Percentiles rank a stretch among this genome's conserved stretches.
Conservation (phyloP, 2,113 vertebrate genomes). For the Ceratotherium simum region DNA sequence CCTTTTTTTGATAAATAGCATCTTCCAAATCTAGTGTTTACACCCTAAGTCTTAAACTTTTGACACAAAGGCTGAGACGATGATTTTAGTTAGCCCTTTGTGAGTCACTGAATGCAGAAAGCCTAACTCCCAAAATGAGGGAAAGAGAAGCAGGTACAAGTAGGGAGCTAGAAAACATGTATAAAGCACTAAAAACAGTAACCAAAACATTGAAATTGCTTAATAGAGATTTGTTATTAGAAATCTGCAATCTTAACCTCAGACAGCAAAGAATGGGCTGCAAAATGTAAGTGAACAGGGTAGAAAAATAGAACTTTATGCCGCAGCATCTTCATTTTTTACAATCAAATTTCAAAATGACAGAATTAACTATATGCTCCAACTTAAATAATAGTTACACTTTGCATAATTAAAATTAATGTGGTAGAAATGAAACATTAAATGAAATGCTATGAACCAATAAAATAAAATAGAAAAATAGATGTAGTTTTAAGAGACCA, state of each 20-base stretch:
- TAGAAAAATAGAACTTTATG: background rate
- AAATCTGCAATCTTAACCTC: background rate
- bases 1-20: background rate
- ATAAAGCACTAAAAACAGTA: background rate
- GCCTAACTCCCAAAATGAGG: background rate
- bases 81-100: background rate
- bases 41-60: background rate
- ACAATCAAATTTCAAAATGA: background rate
- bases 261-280: background rate
- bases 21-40: background rate
- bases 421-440: background rate
- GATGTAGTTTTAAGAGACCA: background rate
- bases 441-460: background rate
- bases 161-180: background rate
- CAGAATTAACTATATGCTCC: background rate
- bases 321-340: background rate
- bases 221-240: background rate
- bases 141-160: background rate
- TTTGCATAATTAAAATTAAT: background rate
- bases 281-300: background rate
- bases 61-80: background rate
- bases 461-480: background rate
- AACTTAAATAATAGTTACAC: background rate
- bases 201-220: background rate
- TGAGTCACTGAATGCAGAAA: background rate